These are phyloP conservation scores for Choreutis nemorana DNA, from an alignment of 2,888 invertebrate genomes.

Conservation along the genomic window DNA sequence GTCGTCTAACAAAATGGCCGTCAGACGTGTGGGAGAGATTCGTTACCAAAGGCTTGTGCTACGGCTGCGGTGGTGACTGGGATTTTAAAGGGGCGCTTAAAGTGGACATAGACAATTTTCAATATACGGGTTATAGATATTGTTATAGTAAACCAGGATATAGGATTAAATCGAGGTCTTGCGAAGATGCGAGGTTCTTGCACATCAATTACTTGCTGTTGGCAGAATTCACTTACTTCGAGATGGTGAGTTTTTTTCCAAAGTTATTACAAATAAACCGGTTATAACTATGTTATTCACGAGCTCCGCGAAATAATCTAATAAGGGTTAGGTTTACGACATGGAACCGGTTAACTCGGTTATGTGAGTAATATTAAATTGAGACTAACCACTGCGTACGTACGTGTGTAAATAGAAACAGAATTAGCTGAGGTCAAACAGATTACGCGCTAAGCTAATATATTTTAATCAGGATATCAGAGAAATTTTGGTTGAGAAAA, in stretches of 20 bases:
- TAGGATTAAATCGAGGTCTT: constrained; percentile 44
- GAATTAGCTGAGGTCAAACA: no score
- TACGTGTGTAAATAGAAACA: no score
- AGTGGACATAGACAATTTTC: constrained; percentile 52
- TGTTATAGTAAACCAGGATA: constrained; percentile 44
- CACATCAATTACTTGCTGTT: constrained; percentile 70
- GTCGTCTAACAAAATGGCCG: constrained; percentile 7
- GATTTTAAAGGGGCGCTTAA: constrained; percentile 45
- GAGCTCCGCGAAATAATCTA: no score
- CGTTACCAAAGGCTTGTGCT: constrained; percentile 47
- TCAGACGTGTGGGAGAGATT: constrained; percentile 34
- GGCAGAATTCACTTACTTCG: constrained; percentile 69
- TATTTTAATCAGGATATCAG: no score
- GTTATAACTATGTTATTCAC: no score
- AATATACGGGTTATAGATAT: constrained; percentile 60
- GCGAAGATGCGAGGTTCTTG: constrained; percentile 71
- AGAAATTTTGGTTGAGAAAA: no score
- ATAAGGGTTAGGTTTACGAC: no score
- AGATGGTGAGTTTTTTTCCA: constrained; percentile 63
- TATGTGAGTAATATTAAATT: no score
- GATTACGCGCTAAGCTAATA: no score
- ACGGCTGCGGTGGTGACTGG: constrained; percentile 57
- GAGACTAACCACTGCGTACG: no score
- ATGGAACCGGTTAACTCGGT: no score
- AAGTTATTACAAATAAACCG: no score